These are phyloP conservation scores for Micrastur ruficollis DNA, from an alignment of 2,797 vertebrate genomes.

Conservation along the genomic window DNA sequence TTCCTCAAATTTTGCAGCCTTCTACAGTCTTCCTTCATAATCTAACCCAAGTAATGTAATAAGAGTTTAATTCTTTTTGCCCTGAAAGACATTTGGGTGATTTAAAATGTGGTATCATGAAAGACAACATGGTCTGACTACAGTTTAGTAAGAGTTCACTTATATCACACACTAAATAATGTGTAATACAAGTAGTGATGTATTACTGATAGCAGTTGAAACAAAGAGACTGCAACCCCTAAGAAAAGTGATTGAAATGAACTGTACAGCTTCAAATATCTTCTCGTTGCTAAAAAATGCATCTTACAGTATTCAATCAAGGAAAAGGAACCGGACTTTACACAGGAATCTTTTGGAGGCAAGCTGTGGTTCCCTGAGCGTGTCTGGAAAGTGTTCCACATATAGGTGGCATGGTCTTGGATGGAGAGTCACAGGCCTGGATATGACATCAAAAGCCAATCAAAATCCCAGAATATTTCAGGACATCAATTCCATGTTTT, in stretches of 20 bases:
- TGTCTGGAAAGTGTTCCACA: neutral
- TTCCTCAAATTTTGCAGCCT: neutral
- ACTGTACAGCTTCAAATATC: neutral
- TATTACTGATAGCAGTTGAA: neutral
- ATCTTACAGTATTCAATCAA: neutral
- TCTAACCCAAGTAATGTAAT: neutral
- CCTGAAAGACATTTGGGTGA: neutral
- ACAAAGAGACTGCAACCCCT: accelerated
- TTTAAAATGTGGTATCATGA: neutral
- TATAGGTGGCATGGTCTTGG: neutral
- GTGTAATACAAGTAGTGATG: neutral
- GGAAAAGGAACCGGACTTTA: neutral
- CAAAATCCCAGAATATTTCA: neutral
- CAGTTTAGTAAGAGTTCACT: neutral
- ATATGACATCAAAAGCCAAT: neutral
- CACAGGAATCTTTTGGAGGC: neutral
- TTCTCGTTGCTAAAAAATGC: neutral
- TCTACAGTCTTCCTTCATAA: neutral
- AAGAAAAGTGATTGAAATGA: neutral
- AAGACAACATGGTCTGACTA: neutral
- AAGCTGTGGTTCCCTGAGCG: neutral
- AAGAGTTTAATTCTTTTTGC: neutral
- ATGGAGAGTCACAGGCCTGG: neutral
- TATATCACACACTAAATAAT: neutral
- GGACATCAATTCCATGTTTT: neutral